Conservation (phyloP, 2,797 vertebrate genomes). For the Sebastiscus albofasciatus region DNA sequence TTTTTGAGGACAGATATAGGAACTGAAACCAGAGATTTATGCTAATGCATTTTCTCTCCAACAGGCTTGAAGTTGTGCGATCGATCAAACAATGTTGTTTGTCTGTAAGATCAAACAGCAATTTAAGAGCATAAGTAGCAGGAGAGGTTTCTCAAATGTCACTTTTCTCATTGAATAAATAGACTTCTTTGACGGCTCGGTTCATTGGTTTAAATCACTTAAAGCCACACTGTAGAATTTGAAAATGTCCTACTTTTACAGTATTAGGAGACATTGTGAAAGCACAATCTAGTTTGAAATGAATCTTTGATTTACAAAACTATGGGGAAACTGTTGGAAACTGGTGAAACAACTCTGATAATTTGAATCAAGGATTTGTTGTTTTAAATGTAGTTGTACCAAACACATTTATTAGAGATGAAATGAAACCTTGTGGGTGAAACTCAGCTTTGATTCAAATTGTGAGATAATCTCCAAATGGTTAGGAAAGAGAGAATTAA, state of each 20-base stretch:
- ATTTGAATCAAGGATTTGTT: neutral
- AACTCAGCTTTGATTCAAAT: neutral
- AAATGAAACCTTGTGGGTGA: neutral
- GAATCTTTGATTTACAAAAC: neutral
- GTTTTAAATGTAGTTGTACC: neutral
- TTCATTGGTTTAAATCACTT: neutral
- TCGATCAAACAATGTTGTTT: slow-evolving; percentile 20
- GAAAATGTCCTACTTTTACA: neutral
- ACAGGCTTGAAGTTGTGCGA: neutral
- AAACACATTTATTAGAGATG: neutral
- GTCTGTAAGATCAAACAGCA: slow-evolving; percentile 6
- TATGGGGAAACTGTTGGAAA: neutral
- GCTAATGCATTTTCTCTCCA: slow-evolving; percentile 3
- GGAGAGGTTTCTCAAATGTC: neutral
- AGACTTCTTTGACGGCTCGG: neutral
- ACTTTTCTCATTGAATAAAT: neutral
- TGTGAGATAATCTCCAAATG: neutral
- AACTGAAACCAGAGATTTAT: slow-evolving; percentile 17
- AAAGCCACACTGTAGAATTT: neutral
- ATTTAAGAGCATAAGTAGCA: neutral
- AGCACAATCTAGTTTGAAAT: neutral
- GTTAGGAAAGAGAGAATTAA: neutral
- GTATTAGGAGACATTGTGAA: neutral
- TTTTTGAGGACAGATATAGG: neutral
- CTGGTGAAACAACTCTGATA: neutral